Base-by-base conservation (phyloP, 2,888 invertebrate species). In the Caenorhabditis imperialis region DNA sequence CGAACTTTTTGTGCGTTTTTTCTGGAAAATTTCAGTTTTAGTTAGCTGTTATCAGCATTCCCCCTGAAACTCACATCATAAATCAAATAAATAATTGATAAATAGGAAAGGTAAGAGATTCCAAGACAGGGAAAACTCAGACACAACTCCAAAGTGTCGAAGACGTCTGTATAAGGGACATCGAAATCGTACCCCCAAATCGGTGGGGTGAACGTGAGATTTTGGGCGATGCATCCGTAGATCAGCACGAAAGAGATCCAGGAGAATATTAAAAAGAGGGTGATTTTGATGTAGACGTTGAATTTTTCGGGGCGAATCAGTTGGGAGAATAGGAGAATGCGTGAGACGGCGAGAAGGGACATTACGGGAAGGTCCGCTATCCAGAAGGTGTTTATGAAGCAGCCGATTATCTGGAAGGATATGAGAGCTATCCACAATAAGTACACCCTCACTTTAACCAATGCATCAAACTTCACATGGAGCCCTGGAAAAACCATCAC, bases 371-470 rank as follows among this genome's bases (percentile, higher is more conserved):
- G 53, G 16, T 58, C 57, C 5, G 60, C 65, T 3, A 75, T 45
- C 75, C 75, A 75, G 38, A 65, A 54, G n/a, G 62, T 50, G 47
- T 75, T 75, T 40, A 62, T 69, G 7, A 69, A 54, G 30, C 70
- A 70, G 6, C 75, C 75, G 14, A 69, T 38, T 7, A 61, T 54
- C 75, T 75, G 75, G 35, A 58, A 61, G n/a, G n/a, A n/a, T n/a
- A n/a, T n/a, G n/a, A n/a, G n/a, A n/a, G n/a, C n/a, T n/a, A n/a
- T n/a, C n/a, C n/a, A n/a, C n/a, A n/a, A n/a, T n/a, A n/a, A n/a
- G n/a, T n/a, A n/a, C n/a, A n/a, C n/a, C n/a, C n/a, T n/a, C n/a
- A n/a, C n/a, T n/a, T n/a, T n/a, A n/a, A n/a, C n/a, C n/a, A n/a
- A n/a, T n/a, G 25, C 18, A 18, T 69, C 54, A 4, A 71, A 18